Evolutionary conservation across 2,113 vertebrate species (phyloP).

Genomic region (Poecilia latipinna): DNA sequence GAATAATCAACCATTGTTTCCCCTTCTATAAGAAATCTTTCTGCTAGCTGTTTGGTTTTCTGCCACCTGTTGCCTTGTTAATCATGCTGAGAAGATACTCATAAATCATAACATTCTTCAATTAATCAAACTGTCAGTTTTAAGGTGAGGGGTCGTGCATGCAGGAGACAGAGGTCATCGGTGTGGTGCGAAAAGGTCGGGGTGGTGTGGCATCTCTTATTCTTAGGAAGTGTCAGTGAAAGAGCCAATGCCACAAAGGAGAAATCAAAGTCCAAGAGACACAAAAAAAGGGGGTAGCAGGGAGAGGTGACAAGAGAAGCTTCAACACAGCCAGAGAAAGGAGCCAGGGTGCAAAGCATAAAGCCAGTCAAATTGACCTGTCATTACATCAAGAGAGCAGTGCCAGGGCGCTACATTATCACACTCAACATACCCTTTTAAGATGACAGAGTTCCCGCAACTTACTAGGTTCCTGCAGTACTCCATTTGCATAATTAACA

Average conservation of each 20-base stretch:
- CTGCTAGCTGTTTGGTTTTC: slow-evolving; percentile 86
- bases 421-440: slow-evolving; percentile 79
- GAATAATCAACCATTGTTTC: slow-evolving; percentile 80
- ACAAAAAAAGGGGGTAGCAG: slow-evolving; percentile 68
- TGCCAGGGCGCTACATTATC: slow-evolving; percentile 83
- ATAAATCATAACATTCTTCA: slow-evolving; percentile 99
- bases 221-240: slow-evolving; percentile 92
- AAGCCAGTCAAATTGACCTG: slow-evolving; percentile 90
- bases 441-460: slow-evolving; percentile 78
- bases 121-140: slow-evolving; percentile 99
- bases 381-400: slow-evolving; percentile 86
- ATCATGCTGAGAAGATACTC: slow-evolving; percentile 97
- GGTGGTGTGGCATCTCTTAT: slow-evolving; percentile 93
- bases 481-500: slow-evolving; percentile 84
- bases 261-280: slow-evolving; percentile 88
- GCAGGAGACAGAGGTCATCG: slow-evolving; percentile 93
- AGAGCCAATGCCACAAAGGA: slow-evolving; percentile 91
- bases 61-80: slow-evolving; percentile 99
- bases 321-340: slow-evolving; percentile 82
- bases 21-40: slow-evolving; percentile 84
- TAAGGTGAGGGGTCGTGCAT: slow-evolving; percentile 90
- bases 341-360: slow-evolving; percentile 81
- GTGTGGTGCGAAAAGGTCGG: slow-evolving; percentile 91
- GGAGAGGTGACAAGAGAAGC: slow-evolving; percentile 55
- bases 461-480: slow-evolving; percentile 76